These are phyloP conservation scores for Mesorhabditis spiculigera DNA, from an alignment of 2,888 invertebrate genomes.

Conservation along the genomic window DNA sequence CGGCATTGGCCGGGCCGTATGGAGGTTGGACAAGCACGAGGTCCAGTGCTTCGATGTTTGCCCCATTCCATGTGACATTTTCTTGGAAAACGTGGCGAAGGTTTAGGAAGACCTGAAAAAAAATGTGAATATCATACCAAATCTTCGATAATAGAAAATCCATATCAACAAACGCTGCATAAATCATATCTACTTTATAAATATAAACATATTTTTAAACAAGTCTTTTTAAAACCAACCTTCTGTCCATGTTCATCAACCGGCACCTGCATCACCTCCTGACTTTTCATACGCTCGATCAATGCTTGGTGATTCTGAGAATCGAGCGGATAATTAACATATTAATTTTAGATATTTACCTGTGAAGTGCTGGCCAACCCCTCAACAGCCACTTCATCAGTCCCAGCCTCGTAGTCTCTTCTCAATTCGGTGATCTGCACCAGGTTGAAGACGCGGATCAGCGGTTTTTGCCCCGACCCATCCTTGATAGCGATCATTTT, in stretches of 20 bases:
- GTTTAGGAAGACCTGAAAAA: background rate
- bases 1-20: background rate
- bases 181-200: too few species aligned
- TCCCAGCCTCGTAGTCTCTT: background rate
- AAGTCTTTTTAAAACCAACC: too few species aligned
- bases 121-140: too few species aligned
- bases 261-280: background rate
- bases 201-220: too few species aligned
- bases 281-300: background rate
- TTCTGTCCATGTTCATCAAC: background rate
- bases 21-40: background rate
- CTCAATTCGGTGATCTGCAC: background rate
- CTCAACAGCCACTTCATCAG: background rate
- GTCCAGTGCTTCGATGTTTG: background rate
- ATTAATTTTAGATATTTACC: background rate
- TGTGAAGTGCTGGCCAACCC: background rate
- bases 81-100: background rate
- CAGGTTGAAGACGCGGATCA: slow-evolving; percentile 5
- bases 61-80: background rate
- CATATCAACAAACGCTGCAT: too few species aligned
- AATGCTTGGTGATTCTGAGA: background rate
- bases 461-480: background rate
- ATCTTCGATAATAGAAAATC: too few species aligned
- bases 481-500: background rate
- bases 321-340: too few species aligned